Evolutionary conservation across 2,888 invertebrate genomes (phyloP), one percentile per base, ranked within the genome.

Genomic region (Temnothorax unifasciatus): DNA sequence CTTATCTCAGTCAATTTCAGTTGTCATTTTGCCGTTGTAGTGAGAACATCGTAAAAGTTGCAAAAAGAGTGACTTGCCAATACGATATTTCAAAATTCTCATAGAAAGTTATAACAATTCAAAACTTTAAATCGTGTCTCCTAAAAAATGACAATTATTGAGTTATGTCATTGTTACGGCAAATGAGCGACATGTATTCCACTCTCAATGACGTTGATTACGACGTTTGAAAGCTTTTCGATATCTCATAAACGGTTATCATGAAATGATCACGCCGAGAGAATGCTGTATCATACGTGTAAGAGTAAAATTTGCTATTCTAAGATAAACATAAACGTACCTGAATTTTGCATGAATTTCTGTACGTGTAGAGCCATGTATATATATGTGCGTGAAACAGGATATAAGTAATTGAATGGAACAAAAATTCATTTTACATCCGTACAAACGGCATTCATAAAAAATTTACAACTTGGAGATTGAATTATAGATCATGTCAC

Each of bases 191-290:
- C 29, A 21, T 8, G 5, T 4, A 25, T 25, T 13, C n/a, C 8
- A n/a, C 8, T 50, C 47, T 9, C 18, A 4, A 21, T 6, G 38
- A 29, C 44, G 5, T 15, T 63, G 47, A 50, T 47, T 50, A 63
- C 9, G 29, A 9, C 13, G 3, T 54, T n/a, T 15, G 21, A 79
- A 69, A 79, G 21, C 44, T 69, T 52, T 69, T 21, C 34, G 34
- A 29, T 41, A 52, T 76, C 41, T 38, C 47, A 18, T n/a, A 29
- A 69, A 69, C 13, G 15, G 54, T 54, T 77, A 44, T 68, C 57
- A 13, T 11, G 3, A 15, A 77, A 41, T 9, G 15, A 41, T n/a
- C 44, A 9, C 6, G n/a, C 1, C 13, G 15, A 69, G n/a, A 52
- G 50, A 38, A 25, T 18, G 2, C 38, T 54, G 15, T 13, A 44